Evolutionary conservation across 2,888 invertebrate genomes (phyloP), one percentile per base, ranked within the genome.

Genomic region (Heterodera filipjevi): DNA sequence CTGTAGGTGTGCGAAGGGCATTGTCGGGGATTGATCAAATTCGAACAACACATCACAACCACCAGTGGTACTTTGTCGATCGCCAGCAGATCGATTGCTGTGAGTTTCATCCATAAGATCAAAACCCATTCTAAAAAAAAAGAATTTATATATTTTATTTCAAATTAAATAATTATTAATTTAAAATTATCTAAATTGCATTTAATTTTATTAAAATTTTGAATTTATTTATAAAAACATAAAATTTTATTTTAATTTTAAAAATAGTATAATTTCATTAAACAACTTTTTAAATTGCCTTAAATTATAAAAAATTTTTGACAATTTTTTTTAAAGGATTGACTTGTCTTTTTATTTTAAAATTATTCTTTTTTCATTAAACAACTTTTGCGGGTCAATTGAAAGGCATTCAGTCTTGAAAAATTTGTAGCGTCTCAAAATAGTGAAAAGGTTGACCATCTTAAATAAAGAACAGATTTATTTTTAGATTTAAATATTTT

Each of bases 301-400:
- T n/a, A n/a, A n/a, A n/a, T n/a, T n/a, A n/a, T n/a, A n/a, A n/a
- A n/a, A n/a, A n/a, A n/a, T n/a, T n/a, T n/a, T n/a, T n/a, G n/a
- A n/a, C n/a, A n/a, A n/a, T n/a, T n/a, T n/a, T n/a, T n/a, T n/a
- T n/a, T n/a, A n/a, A n/a, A n/a, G n/a, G n/a, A n/a, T n/a, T n/a
- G n/a, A n/a, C n/a, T n/a, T n/a, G n/a, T n/a, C n/a, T n/a, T n/a
- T n/a, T n/a, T n/a, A n/a, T n/a, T n/a, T n/a, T n/a, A n/a, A n/a
- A n/a, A n/a, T n/a, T n/a, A n/a, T n/a, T n/a, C n/a, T n/a, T 39
- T 27, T 32, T 19, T 39, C 12, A 76, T 30, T 53, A 59, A 79
- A 10, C 30, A 75, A 87, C 84, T 77, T 78, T 71, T 86, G 86
- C 10, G 87, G 87, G 76, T 87, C 87, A 77, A 87, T 87, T 10